Evolutionary conservation across 2,113 vertebrate species (phyloP).

Genomic region (Hypanus sabinus): DNA sequence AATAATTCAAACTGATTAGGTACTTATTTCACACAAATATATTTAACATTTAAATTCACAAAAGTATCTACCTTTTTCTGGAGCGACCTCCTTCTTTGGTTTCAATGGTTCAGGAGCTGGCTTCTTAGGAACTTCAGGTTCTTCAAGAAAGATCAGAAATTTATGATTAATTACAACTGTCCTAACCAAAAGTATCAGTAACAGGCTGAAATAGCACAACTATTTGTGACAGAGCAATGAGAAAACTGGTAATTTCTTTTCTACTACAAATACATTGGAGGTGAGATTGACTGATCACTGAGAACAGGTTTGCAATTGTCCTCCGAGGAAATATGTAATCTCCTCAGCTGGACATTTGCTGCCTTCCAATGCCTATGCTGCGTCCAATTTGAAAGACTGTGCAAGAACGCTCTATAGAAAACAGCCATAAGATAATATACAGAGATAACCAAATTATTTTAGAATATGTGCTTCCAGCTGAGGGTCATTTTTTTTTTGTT

Average conservation of each 20-base stretch:
- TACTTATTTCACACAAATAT: not conserved
- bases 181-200: not conserved
- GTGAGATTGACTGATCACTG: not conserved
- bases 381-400: too few relatives aligned
- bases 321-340: too few relatives aligned
- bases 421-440: not conserved
- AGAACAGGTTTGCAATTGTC: too few relatives aligned
- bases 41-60: not conserved
- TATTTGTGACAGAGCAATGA: not conserved
- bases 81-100: slow-evolving; percentile 34
- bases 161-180: not conserved
- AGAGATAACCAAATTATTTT: not conserved
- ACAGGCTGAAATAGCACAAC: not conserved
- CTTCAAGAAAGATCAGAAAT: slow-evolving; percentile 52
- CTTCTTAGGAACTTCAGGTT: slow-evolving; percentile 56
- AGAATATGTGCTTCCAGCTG: too few relatives aligned
- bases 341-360: too few relatives aligned
- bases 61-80: slow-evolving; percentile 60
- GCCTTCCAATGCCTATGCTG: too few relatives aligned
- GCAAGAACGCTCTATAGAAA: too few relatives aligned
- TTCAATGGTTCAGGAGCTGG: not conserved
- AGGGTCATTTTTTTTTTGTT: too few relatives aligned
- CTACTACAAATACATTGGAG: not conserved
- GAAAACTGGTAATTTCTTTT: too few relatives aligned
- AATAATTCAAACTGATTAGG: too few relatives aligned